Conservation (phyloP, 2,797 vertebrate species). For the Yasuhikotakia modesta region DNA sequence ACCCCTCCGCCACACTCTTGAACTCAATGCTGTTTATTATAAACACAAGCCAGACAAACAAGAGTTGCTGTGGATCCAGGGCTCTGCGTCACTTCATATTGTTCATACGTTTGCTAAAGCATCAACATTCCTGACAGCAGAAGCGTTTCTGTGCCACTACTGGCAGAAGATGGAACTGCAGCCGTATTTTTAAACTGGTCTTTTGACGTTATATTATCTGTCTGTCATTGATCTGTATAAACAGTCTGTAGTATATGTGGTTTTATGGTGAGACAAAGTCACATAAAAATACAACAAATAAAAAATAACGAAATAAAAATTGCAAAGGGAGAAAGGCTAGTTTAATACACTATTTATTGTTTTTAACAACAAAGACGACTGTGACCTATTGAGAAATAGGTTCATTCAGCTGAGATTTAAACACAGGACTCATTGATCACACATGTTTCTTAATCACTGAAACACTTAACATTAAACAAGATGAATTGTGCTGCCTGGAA, state of each 20-base stretch:
- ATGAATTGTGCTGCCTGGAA: background rate
- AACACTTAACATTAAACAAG: background rate
- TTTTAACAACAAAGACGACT: no score
- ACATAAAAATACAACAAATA: no score
- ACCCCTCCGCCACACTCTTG: constrained; percentile 16
- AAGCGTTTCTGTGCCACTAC: background rate
- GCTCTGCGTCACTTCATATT: background rate
- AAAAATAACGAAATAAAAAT: no score
- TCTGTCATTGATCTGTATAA: no score
- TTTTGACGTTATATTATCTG: no score
- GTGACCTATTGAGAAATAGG: no score
- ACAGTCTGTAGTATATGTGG: no score
- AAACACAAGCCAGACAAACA: constrained; percentile 5
- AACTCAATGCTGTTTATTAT: constrained; percentile 11
- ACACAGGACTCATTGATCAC: background rate
- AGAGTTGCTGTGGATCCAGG: background rate
- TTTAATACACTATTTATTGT: no score
- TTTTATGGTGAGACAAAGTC: no score
- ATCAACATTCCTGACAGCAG: background rate
- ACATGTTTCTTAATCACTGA: background rate
- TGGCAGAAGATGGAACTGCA: background rate
- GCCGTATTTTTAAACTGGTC: background rate
- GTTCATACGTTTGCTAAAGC: background rate
- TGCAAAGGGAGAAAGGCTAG: no score
- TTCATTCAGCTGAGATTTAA: background rate